Evolutionary conservation across 2,888 invertebrate species (phyloP), one percentile per base, ranked within the genome.

Genomic region (Sinhomidia bicolor): DNA sequence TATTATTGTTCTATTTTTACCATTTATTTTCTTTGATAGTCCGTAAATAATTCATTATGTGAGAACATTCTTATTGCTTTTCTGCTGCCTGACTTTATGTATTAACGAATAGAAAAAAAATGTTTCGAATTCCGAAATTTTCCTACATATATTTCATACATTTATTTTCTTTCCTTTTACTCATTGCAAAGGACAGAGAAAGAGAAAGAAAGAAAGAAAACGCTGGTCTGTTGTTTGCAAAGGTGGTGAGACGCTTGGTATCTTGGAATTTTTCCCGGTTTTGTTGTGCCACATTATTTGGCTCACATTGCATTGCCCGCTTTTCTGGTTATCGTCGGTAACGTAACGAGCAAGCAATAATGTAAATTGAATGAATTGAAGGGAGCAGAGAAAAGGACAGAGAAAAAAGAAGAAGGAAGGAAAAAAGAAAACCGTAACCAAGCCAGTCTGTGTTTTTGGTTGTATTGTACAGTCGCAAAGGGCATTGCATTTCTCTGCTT

Each of bases 11-110:
- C 44, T 44, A 44, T 71, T 41, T 29, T 20, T 44, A 14, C 4
- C 20, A n/a, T 20, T 23, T 71, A n/a, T n/a, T n/a, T n/a, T 6
- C 12, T 71, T 71, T 71, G 71, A 44, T 71, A 12, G 1, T 23
- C 41, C 4, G 41, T 71, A 71, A 71, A 71, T 71, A 71, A 71
- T 71, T 44, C 71, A 71, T 71, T 71, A 23, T 23, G 44, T 71
- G 41, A n/a, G n/a, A n/a, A n/a, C n/a, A n/a, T n/a, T n/a, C 6
- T 20, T n/a, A 14, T 65, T 62, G 4, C 6, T 9, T n/a, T 36
- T n/a, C n/a, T n/a, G n/a, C 36, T 44, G 17, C 32, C 32, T 32
- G 1, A 26, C 20, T 10, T 71, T 23, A 41, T 36, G 10, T 23
- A 65, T 65, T 65, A 71, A 71, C 14, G 7, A 20, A 7, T 14